Percentiles rank a stretch among this genome's conserved stretches.
These are phyloP conservation scores for Drosophila meridionalis DNA, from an alignment of 2,888 invertebrate species.

Conservation along the genomic window DNA sequence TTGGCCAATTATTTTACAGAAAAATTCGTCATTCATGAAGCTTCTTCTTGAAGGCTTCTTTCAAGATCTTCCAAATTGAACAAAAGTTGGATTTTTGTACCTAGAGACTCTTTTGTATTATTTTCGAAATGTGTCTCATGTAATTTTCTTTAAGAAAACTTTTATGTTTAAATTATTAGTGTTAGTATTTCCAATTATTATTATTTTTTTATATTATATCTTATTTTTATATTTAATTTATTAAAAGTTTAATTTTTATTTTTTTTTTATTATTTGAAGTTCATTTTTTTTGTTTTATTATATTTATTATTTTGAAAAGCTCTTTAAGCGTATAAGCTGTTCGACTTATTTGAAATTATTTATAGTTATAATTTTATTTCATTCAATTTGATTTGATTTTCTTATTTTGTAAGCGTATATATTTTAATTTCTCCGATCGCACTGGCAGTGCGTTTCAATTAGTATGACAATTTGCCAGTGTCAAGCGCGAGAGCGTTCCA, in stretches of 20 bases:
- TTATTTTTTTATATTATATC: not conserved
- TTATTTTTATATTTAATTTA: not conserved
- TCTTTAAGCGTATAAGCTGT: not conserved
- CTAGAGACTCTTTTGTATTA: not conserved
- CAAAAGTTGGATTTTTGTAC: not conserved
- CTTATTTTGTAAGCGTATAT: not conserved
- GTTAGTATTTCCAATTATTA: too few species aligned
- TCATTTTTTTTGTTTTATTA: not conserved
- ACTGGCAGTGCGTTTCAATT: constrained; percentile 49
- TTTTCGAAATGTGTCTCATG: not conserved
- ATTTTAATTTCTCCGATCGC: constrained; percentile 4
- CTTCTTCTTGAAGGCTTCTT: not conserved
- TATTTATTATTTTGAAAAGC: not conserved
- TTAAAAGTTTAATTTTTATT: not conserved
- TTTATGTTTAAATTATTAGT: not conserved
- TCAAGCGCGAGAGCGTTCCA: constrained; percentile 49
- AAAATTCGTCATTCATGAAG: not conserved
- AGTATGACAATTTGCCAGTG: constrained; percentile 57
- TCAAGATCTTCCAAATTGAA: too few species aligned
- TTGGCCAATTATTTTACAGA: not conserved
- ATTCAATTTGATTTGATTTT: constrained; percentile 2
- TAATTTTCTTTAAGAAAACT: not conserved
- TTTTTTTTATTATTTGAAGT: not conserved
- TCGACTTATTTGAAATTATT: not conserved
- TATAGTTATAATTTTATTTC: not conserved